Base-by-base conservation (phyloP, 2,797 vertebrate genomes). In the Steatocranus sp. region DNA sequence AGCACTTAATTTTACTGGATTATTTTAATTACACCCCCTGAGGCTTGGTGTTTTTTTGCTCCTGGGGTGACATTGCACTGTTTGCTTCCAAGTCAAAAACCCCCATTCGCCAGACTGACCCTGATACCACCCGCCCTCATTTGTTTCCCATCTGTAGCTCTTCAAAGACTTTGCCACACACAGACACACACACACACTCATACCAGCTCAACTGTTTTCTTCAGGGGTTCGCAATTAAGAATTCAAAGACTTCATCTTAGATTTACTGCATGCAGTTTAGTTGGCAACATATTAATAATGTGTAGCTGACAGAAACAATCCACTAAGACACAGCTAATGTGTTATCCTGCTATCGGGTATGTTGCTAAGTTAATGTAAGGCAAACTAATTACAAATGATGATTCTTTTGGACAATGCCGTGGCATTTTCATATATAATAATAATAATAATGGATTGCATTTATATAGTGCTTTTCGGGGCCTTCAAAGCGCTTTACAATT, bases 11-110 rank as follows among this genome's bases (percentile, higher is more conserved):
- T 92, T 90, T 76, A 78, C 83, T 81, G 87, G 90, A 87, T 93
- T 87, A 86, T 89, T 91, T 93, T 93, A 93, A 93, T 93, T 85
- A 87, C 38, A 81, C 83, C 93, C 89, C 91, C 83, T 18, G 90
- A 30, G 93, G 83, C 12, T 76, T 68, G 70, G 66, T 89, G 79
- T 91, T 86, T 84, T 78, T 86, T 82, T 80, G 68, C 56, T 91
- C 81, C 80, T 82, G 54, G 66, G 82, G 86, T 86, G 88, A 90
- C 90, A 88, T 79, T 89, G 80, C 82, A 76, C 79, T 78, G 46
- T 86, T 89, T 61, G 75, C 56, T 80, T 89, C 81, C 30, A 49
- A 85, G 49, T 30, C 32, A 80, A 91, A 91, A 81, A 20, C 15
- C 53, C 79, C 63, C 74, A 83, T 86, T 49, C 75, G 2, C 77